These are phyloP conservation scores for Noctuana brunneofusca DNA, from an alignment of 2,888 invertebrate species.

Conservation along the genomic window DNA sequence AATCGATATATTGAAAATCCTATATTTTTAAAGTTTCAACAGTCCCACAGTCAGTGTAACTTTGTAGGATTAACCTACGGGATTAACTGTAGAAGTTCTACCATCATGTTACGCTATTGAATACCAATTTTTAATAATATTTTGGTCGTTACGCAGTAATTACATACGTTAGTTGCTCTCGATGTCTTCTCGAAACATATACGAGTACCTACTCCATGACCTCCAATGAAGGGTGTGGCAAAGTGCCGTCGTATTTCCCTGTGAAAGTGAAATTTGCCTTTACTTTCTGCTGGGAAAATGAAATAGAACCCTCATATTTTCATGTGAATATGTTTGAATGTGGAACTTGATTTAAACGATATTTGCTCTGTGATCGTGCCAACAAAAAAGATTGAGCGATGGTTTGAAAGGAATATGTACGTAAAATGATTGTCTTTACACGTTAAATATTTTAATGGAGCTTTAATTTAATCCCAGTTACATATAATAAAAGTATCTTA, in stretches of 20 bases:
- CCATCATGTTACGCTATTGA: no score
- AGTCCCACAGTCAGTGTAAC: no score
- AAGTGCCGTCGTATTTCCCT: constrained; percentile 3
- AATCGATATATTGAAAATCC: no score
- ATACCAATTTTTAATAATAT: no score
- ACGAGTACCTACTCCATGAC: neutral
- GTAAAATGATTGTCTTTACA: neutral
- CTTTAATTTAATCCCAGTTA: neutral
- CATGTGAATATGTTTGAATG: constrained; percentile 9
- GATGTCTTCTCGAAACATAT: constrained; percentile 1
- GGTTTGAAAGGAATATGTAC: neutral
- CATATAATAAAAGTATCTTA: no score
- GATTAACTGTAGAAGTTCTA: no score
- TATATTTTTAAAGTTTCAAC: no score
- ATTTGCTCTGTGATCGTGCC: constrained; percentile 5
- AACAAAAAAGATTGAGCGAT: neutral
- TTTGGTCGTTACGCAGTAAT: no score
- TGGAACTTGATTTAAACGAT: constrained; percentile 9
- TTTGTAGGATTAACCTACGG: no score
- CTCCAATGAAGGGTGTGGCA: neutral
- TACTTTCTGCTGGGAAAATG: constrained; percentile 8
- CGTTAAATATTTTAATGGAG: no score
- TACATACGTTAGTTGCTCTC: neutral
- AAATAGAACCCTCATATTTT: constrained; percentile 20
- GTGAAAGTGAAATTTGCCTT: constrained; percentile 14